phyloP scores from a whole-genome alignment of 2,888 invertebrate genomes.

The Lottia gigantea region DNA sequence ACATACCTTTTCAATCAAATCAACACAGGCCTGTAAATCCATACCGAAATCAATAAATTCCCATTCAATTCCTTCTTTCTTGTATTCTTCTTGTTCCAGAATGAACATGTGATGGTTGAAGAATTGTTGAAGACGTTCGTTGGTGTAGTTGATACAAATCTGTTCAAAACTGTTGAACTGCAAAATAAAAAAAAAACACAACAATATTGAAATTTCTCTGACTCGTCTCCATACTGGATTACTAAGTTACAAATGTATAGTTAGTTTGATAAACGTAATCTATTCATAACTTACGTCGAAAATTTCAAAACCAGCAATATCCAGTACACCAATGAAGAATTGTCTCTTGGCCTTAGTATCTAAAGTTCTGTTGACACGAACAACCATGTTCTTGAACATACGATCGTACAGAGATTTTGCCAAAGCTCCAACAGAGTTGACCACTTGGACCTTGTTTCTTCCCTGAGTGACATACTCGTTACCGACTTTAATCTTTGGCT shows the following conservation, averaged over 20 bases:
- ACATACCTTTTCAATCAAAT: slow-evolving; percentile 73
- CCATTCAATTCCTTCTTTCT: slow-evolving; percentile 92
- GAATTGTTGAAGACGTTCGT: slow-evolving; percentile 96
- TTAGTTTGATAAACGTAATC: too few relatives aligned
- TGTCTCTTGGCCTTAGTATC: slow-evolving; percentile 98
- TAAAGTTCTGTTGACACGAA: slow-evolving; percentile 98
- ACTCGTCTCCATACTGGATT: too few relatives aligned
- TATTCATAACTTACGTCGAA: slow-evolving; percentile 77
- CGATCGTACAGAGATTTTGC: slow-evolving; percentile 69
- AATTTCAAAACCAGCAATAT: slow-evolving; percentile 99
- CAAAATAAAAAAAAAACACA: background rate
- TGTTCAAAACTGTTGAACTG: slow-evolving; percentile 91
- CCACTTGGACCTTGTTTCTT: slow-evolving; percentile 86
- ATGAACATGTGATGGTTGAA: slow-evolving; percentile 98
- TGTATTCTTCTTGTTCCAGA: slow-evolving; percentile 95
- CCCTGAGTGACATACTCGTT: slow-evolving; percentile 99
- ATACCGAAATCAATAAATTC: slow-evolving; percentile 96
- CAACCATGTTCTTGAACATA: slow-evolving; percentile 84
- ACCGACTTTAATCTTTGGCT: slow-evolving; percentile 95
- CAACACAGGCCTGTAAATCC: slow-evolving; percentile 89
- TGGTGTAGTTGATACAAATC: slow-evolving; percentile 97
- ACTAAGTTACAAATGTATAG: too few relatives aligned
- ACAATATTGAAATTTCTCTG: too few relatives aligned
- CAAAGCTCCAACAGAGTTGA: slow-evolving; percentile 67
- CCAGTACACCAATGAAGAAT: slow-evolving; percentile 99